Evolutionary conservation across 2,888 invertebrate species (phyloP).

Genomic region (Zaprionus bogoriensis): DNA sequence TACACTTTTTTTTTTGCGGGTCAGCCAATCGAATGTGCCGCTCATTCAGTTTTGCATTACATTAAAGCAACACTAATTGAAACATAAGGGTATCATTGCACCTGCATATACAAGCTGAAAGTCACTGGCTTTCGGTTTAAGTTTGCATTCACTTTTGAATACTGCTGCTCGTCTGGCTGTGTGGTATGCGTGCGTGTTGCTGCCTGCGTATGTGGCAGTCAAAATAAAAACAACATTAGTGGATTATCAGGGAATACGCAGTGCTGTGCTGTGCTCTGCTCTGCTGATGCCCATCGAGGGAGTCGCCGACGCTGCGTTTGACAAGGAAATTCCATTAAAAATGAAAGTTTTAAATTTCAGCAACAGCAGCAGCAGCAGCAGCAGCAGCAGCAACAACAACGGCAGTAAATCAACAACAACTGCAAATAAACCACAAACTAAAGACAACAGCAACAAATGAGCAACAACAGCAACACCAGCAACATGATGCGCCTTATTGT

Average conservation of each 20-base stretch:
- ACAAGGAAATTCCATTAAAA: slow-evolving; percentile 74
- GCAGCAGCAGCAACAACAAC: background rate
- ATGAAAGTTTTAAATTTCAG: slow-evolving; percentile 67
- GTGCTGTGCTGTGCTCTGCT: slow-evolving; percentile 15
- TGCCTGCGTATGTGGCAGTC: slow-evolving; percentile 17
- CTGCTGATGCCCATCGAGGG: slow-evolving; percentile 33
- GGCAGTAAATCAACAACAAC: slow-evolving; percentile 45
- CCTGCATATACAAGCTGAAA: too few species aligned
- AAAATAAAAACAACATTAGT: slow-evolving; percentile 60
- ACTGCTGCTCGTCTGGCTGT: background rate
- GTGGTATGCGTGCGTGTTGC: background rate
- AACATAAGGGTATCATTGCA: too few species aligned
- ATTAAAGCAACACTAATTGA: too few species aligned
- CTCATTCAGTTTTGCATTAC: too few species aligned
- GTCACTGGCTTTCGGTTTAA: background rate
- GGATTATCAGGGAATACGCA: slow-evolving; percentile 48
- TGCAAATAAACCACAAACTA: slow-evolving; percentile 45
- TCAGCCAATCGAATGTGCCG: too few species aligned
- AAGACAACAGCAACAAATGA: slow-evolving; percentile 55
- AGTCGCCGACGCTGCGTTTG: slow-evolving; percentile 56
- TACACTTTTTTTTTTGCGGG: too few species aligned
- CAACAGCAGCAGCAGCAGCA: slow-evolving; percentile 16
- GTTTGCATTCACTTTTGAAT: background rate
- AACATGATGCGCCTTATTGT: slow-evolving; percentile 25
- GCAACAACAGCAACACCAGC: slow-evolving; percentile 22